Evolutionary conservation across 2,113 vertebrate genomes (phyloP).

Genomic region (Pterocles burchelli): DNA sequence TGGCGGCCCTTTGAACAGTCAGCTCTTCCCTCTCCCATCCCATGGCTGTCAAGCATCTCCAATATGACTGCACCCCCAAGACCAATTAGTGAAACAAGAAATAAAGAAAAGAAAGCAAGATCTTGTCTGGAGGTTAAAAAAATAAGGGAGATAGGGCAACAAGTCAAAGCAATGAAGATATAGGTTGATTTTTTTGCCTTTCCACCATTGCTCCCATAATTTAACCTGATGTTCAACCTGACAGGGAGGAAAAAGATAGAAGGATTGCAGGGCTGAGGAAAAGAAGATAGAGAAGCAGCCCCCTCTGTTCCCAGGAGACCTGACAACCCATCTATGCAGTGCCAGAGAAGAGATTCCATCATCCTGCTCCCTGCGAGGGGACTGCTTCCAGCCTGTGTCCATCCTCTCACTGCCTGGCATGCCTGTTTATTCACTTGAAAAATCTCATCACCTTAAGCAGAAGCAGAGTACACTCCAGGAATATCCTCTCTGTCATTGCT

Average conservation of each 20-base stretch:
- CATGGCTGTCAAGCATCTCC: background rate
- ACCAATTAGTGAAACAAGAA: background rate
- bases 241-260: background rate
- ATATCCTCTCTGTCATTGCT: background rate
- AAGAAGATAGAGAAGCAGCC: background rate
- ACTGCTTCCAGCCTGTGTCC: background rate
- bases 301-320: background rate
- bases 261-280: background rate
- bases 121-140: background rate
- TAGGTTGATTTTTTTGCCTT: background rate
- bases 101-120: background rate
- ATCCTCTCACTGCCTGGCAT: background rate
- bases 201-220: background rate
- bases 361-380: background rate
- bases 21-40: background rate
- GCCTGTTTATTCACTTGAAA: background rate
- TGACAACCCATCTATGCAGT: background rate
- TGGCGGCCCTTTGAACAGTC: background rate
- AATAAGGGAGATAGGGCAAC: background rate
- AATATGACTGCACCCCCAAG: background rate
- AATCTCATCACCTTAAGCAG: background rate
- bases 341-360: background rate
- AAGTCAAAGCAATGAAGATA: background rate
- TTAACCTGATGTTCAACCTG: background rate
- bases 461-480: background rate